Evolutionary conservation across 2,113 vertebrate species (phyloP).

Genomic region (Cyprinodon tularosa): DNA sequence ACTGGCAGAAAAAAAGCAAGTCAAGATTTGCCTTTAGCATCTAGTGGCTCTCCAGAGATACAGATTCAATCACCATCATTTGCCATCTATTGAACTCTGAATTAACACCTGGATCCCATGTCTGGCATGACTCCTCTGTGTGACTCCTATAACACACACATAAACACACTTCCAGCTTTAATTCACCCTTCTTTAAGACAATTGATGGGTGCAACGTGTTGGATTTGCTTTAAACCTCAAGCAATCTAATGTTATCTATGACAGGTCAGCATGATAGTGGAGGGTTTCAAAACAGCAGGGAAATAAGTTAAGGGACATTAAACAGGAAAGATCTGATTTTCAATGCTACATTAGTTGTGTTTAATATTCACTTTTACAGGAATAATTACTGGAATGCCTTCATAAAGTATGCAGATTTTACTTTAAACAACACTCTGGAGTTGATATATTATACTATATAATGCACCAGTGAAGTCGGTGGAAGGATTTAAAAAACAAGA

Average conservation of each 20-base stretch:
- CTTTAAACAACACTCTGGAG: not conserved
- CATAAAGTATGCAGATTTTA: not conserved
- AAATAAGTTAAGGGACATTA: not conserved
- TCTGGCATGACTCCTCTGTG: constrained; percentile 16
- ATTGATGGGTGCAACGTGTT: constrained; percentile 36
- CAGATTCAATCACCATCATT: constrained; percentile 35
- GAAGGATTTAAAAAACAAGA: not conserved
- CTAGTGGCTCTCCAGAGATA: constrained; percentile 41
- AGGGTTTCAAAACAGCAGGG: constrained; percentile 19
- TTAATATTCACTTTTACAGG: not conserved
- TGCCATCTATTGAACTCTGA: constrained; percentile 42
- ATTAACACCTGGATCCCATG: constrained; percentile 46
- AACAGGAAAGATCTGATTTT: not conserved
- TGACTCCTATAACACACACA: constrained; percentile 12
- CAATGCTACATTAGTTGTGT: not conserved
- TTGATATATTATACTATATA: not conserved
- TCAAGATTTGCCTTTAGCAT: constrained; percentile 30
- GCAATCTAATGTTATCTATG: constrained; percentile 26
- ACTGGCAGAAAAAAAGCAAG: constrained; percentile 15
- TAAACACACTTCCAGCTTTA: constrained; percentile 10
- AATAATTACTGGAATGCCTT: not conserved
- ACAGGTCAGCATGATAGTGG: constrained; percentile 19
- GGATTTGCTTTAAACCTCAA: constrained; percentile 16
- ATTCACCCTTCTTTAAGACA: constrained; percentile 47
- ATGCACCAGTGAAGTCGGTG: not conserved